Evolutionary conservation across 2,113 vertebrate genomes (phyloP).

Genomic region (Rana temporaria): DNA sequence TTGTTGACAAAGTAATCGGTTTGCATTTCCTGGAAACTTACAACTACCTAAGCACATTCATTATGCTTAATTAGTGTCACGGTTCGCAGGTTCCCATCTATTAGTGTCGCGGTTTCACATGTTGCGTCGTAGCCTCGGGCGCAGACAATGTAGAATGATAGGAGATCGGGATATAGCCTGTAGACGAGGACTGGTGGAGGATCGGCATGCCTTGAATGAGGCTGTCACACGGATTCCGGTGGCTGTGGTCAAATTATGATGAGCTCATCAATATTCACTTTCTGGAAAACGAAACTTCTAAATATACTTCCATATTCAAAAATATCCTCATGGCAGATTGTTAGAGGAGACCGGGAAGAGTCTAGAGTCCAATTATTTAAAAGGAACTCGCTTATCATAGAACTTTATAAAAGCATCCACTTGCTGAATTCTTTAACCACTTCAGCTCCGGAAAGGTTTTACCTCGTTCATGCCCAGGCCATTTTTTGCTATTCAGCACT

Average conservation of each 20-base stretch:
- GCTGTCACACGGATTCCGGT: background rate
- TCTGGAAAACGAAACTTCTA: background rate
- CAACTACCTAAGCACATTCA: background rate
- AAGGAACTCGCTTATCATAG: too few species aligned
- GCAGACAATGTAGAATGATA: background rate
- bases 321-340: too few species aligned
- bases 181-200: background rate
- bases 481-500: too few species aligned
- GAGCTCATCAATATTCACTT: background rate
- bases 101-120: conserved; percentile 28
- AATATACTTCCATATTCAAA: too few species aligned
- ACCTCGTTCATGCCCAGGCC: too few species aligned
- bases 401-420: too few species aligned
- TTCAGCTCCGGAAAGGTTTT: too few species aligned
- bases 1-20: conserved; percentile 4
- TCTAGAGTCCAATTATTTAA: too few species aligned
- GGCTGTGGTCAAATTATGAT: background rate
- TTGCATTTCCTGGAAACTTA: background rate
- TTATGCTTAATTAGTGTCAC: conserved; percentile 40
- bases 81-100: background rate
- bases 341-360: too few species aligned
- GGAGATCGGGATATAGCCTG: background rate
- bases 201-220: background rate
- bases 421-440: too few species aligned
- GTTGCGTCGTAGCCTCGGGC: conserved; percentile 1